Evolutionary conservation across 2,113 vertebrate species (phyloP).

Genomic region (Onychostruthus taczanowskii): DNA sequence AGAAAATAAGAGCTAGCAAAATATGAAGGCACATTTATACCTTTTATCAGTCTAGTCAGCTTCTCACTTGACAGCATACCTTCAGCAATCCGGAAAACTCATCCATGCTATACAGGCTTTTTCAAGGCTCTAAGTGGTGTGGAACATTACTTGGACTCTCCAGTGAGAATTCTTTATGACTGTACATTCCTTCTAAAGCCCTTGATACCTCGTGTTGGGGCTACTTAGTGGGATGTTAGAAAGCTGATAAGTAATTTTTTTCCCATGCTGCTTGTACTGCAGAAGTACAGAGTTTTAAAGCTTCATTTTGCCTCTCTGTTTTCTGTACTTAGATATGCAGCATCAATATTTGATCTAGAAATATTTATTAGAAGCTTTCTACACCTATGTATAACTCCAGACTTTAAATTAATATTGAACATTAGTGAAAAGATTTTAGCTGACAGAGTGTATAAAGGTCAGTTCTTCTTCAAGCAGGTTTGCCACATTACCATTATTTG

Average conservation of each 20-base stretch:
- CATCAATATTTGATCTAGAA: slow-evolving; percentile 14
- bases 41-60: neutral
- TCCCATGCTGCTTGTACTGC: neutral
- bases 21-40: neutral
- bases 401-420: neutral
- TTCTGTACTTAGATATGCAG: neutral
- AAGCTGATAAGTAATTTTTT: neutral
- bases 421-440: neutral
- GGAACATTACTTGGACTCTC: neutral
- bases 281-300: neutral
- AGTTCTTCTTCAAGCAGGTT: neutral
- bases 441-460: neutral
- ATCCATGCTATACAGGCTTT: neutral
- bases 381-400: neutral
- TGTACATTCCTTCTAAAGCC: neutral
- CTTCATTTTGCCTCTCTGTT: neutral
- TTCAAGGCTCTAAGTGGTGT: neutral
- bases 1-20: neutral
- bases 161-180: neutral
- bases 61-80: neutral
- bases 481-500: neutral
- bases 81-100: neutral
- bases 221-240: neutral
- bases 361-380: neutral
- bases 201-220: neutral